Conservation (phyloP, 2,888 invertebrate genomes). For the Cacoxenus indagator region DNA sequence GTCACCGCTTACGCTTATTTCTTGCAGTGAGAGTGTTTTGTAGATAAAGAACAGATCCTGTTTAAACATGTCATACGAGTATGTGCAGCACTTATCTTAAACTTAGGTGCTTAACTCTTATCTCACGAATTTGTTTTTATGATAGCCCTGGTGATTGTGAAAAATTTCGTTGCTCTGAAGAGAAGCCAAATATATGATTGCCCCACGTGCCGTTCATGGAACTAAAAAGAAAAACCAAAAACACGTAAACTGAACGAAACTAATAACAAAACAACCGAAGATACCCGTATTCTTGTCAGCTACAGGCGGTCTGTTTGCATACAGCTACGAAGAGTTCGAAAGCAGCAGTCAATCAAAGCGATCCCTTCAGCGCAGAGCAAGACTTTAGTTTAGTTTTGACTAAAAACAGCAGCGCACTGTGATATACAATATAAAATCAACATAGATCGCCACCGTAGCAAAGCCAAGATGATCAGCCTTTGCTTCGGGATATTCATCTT, state of each 20-base stretch:
- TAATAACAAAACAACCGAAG: background rate
- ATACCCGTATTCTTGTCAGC: background rate
- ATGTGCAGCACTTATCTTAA: no score
- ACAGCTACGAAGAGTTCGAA: background rate
- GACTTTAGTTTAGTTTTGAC: no score
- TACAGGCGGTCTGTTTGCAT: background rate
- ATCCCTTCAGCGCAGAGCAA: background rate
- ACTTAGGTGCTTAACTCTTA: no score
- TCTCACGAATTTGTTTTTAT: no score
- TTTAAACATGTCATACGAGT: no score
- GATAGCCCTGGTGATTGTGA: background rate
- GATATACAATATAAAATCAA: no score
- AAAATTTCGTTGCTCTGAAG: no score
- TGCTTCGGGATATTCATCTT: conserved; percentile 55
- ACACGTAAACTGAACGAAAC: background rate
- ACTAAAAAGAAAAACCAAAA: background rate
- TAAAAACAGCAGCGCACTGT: background rate
- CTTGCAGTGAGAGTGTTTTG: no score
- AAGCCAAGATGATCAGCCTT: conserved; percentile 24
- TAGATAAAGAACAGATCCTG: no score
- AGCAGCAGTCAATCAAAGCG: background rate
- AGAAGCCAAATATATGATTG: background rate
- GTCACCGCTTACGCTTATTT: no score
- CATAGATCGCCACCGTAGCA: no score
- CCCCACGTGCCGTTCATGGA: background rate